These are phyloP conservation scores for Oryzias javanicus DNA, from an alignment of 2,113 vertebrate species.

Conservation along the genomic window DNA sequence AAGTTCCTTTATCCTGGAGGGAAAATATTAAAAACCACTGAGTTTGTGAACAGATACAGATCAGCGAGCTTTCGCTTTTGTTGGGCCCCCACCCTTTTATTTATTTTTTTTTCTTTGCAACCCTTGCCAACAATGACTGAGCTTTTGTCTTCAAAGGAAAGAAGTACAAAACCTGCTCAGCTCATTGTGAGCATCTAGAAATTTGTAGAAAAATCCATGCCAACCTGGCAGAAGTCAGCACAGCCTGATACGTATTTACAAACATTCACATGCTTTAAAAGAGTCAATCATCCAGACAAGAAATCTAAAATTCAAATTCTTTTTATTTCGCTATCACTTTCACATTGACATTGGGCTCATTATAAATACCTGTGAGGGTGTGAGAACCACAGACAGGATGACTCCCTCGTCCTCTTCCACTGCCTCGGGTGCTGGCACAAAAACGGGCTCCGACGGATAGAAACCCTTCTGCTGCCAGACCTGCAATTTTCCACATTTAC, in stretches of 20 bases:
- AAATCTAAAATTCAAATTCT: too few species aligned
- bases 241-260: too few species aligned
- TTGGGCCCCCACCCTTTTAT: too few species aligned
- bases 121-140: too few species aligned
- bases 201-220: too few species aligned
- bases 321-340: too few species aligned
- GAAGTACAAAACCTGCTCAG: neutral
- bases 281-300: too few species aligned
- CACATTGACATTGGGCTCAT: neutral
- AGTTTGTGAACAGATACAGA: neutral
- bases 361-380: constrained; percentile 81
- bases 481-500: constrained; percentile 56
- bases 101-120: too few species aligned
- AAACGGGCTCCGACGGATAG: constrained; percentile 92
- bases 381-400: constrained; percentile 89
- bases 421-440: constrained; percentile 84
- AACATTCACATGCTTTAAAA: too few species aligned
- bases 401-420: constrained; percentile 86
- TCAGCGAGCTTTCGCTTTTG: neutral
- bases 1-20: constrained; percentile 83
- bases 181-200: too few species aligned
- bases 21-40: neutral
- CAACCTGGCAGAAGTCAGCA: too few species aligned
- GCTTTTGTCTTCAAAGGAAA: neutral
- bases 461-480: constrained; percentile 86